Percentiles rank a stretch among this genome's conserved stretches.
Conservation (phyloP, 2,113 vertebrate genomes). For the Menidia beryllina region DNA sequence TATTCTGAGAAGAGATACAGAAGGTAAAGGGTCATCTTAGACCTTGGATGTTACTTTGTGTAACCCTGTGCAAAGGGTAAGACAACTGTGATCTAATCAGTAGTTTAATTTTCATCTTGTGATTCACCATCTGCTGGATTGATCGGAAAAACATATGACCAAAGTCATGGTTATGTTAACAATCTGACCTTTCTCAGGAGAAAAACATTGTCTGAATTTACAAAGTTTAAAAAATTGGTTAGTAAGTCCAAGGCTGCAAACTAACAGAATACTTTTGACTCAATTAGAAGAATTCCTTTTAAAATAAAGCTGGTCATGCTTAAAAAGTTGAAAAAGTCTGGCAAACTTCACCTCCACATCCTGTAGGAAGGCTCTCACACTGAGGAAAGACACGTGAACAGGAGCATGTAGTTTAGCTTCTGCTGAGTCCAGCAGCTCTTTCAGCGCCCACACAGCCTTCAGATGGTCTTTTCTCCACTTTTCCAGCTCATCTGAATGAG, state of each 20-base stretch:
- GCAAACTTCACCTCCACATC: slow-evolving; percentile 87
- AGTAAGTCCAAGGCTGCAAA: background rate
- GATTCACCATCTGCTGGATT: background rate
- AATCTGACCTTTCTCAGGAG: background rate
- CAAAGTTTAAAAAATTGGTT: background rate
- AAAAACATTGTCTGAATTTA: background rate
- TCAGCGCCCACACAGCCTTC: slow-evolving; percentile 82
- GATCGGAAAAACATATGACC: background rate
- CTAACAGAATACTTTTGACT: background rate
- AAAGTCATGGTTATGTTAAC: background rate
- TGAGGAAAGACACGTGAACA: slow-evolving; percentile 89
- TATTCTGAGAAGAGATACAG: slow-evolving; percentile 80
- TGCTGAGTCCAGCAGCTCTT: slow-evolving; percentile 86
- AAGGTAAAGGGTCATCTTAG: slow-evolving; percentile 23
- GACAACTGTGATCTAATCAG: background rate
- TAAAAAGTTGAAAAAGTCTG: background rate
- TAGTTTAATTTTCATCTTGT: background rate
- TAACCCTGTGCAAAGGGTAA: background rate
- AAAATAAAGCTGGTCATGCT: background rate
- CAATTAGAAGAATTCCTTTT: background rate
- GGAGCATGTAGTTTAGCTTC: slow-evolving; percentile 84
- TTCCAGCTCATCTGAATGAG: slow-evolving; percentile 88
- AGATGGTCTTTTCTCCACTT: slow-evolving; percentile 88
- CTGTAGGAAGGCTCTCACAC: slow-evolving; percentile 87
- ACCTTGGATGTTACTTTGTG: background rate